Percentiles rank a stretch among this genome's conserved stretches.
Evolutionary conservation across 1,140 invertebrate genomes (phyloP).

Genomic region (Heliconius eleuchia): DNA sequence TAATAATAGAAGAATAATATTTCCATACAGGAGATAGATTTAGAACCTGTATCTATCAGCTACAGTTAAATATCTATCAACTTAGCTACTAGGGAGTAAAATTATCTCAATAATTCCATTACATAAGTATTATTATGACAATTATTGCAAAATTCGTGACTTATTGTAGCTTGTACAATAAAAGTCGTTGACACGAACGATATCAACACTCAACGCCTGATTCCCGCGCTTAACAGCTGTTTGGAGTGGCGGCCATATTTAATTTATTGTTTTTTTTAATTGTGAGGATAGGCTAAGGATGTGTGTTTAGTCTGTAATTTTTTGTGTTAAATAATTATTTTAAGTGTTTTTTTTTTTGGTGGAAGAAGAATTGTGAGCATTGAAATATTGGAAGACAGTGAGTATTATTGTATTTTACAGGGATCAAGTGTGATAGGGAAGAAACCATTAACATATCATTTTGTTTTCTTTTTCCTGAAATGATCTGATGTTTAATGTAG

Average conservation of each 20-base stretch:
- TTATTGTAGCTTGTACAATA: slow-evolving; percentile 27
- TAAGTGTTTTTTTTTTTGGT: neutral
- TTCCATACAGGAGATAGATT: too few species aligned
- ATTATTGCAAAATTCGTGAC: slow-evolving; percentile 25
- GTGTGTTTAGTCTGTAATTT: neutral
- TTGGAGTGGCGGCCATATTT: slow-evolving; percentile 13
- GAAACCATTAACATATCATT: too few species aligned
- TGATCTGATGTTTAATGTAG: too few species aligned
- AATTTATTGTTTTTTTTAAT: slow-evolving; percentile 18
- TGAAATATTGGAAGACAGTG: neutral
- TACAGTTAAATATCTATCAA: neutral
- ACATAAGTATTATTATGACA: slow-evolving; percentile 17
- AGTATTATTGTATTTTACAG: neutral
- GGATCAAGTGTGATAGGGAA: too few species aligned
- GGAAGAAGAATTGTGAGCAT: neutral
- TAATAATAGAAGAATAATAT: too few species aligned
- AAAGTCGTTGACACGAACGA: slow-evolving; percentile 26
- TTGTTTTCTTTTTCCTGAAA: too few species aligned
- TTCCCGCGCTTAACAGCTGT: slow-evolving; percentile 27
- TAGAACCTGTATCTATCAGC: too few species aligned
- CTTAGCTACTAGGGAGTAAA: neutral
- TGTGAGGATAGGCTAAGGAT: neutral
- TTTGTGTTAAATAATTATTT: neutral
- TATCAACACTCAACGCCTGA: slow-evolving; percentile 20
- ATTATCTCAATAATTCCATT: slow-evolving; percentile 3